phyloP scores from a whole-genome alignment of 2,888 invertebrate species.

The Biston betularia region DNA sequence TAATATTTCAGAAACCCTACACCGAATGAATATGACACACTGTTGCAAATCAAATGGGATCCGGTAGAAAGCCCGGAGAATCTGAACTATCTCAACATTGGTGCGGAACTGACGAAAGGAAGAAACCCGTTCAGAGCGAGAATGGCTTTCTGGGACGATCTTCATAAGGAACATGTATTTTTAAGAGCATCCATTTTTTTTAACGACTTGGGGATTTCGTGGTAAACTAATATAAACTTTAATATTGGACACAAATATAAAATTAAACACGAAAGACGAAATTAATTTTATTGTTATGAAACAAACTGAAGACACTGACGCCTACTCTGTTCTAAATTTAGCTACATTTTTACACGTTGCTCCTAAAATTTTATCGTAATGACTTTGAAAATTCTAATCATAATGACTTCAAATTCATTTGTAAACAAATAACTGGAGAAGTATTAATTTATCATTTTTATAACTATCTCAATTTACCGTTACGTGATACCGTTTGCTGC shows the following conservation, averaged over 20 bases:
- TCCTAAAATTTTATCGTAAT: background rate
- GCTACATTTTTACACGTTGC: background rate
- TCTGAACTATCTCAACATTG: constrained; percentile 75
- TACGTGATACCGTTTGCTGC: background rate
- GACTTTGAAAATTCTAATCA: background rate
- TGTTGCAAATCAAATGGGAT: constrained; percentile 77
- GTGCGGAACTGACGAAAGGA: constrained; percentile 74
- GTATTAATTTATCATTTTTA: background rate
- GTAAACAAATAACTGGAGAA: background rate
- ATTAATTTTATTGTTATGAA: background rate
- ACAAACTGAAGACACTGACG: background rate
- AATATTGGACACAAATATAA: background rate
- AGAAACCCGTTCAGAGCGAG: constrained; percentile 74
- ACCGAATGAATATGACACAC: constrained; percentile 70
- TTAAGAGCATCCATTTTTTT: constrained; percentile 68
- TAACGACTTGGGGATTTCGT: constrained; percentile 69
- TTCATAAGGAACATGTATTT: constrained; percentile 68
- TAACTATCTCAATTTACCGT: background rate
- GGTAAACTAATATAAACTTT: constrained; percentile 42
- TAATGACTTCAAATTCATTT: background rate
- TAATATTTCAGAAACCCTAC: constrained; percentile 74
- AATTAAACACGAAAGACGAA: background rate
- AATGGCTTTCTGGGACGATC: constrained; percentile 78
- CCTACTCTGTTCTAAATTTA: background rate
- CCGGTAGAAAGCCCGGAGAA: constrained; percentile 70